Conservation (phyloP, 2,888 invertebrate species). For the Listrodromus nycthemerus region DNA sequence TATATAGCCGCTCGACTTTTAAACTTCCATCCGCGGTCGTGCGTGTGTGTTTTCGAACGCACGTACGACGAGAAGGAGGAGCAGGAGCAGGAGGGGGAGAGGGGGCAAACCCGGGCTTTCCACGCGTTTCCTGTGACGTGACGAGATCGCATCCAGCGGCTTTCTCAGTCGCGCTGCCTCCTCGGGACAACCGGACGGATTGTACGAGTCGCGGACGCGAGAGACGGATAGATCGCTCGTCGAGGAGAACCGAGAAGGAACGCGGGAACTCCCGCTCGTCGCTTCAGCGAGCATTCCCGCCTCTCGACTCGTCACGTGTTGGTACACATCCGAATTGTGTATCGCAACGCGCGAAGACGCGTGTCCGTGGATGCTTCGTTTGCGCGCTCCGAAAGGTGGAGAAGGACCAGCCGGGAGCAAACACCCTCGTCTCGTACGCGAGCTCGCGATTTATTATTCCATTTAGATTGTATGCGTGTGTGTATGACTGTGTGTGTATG, state of each 20-base stretch:
- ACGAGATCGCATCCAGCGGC: conserved; percentile 60
- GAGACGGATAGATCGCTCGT: background rate
- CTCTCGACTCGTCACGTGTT: conserved; percentile 9
- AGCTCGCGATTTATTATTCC: background rate
- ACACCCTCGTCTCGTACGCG: conserved; percentile 63
- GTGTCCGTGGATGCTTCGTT: background rate
- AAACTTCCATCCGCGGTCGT: conserved; percentile 13
- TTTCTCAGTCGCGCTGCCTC: background rate
- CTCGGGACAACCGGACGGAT: too few relatives aligned
- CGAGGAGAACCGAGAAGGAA: background rate
- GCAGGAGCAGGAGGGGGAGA: background rate
- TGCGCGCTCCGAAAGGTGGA: background rate
- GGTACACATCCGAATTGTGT: conserved; percentile 33
- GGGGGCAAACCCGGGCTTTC: conserved; percentile 55
- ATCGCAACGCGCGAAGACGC: conserved; percentile 26
- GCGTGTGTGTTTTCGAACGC: conserved; percentile 17
- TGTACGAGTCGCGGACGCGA: too few relatives aligned
- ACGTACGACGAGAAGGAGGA: too few relatives aligned
- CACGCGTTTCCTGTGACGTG: conserved; percentile 68
- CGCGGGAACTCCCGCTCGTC: conserved; percentile 37
- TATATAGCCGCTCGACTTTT: conserved; percentile 67
- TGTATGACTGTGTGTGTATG: too few relatives aligned
- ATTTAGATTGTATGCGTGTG: conserved; percentile 7
- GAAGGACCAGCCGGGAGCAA: conserved; percentile 55
- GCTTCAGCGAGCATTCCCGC: conserved; percentile 40